These are phyloP conservation scores for Xiphophorus hellerii DNA, from an alignment of 2,113 vertebrate genomes.

Conservation along the genomic window DNA sequence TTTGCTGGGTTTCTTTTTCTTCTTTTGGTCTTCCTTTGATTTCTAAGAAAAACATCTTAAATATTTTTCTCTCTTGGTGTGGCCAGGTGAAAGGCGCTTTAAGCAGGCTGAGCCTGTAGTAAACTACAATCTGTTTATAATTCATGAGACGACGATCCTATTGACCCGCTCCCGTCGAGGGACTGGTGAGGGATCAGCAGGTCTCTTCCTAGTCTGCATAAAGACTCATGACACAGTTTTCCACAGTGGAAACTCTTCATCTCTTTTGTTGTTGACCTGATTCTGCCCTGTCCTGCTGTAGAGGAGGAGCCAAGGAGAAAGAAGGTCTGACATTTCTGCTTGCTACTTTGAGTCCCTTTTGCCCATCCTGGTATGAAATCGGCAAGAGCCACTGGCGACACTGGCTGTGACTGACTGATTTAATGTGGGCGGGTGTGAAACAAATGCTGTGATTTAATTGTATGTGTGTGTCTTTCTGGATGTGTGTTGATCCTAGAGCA, in stretches of 20 bases:
- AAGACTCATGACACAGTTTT: conserved; percentile 32
- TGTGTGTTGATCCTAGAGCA: conserved; percentile 35
- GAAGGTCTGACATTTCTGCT: conserved; percentile 33
- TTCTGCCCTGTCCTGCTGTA: conserved; percentile 31
- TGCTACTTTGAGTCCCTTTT: conserved; percentile 32
- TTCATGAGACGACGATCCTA: conserved; percentile 54
- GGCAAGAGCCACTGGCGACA: conserved; percentile 49
- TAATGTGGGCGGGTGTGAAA: conserved; percentile 55
- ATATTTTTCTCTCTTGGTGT: conserved; percentile 11
- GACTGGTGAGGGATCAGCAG: conserved; percentile 76
- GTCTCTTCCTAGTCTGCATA: conserved; percentile 34
- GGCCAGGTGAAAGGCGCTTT: conserved; percentile 16
- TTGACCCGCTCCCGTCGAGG: conserved; percentile 74
- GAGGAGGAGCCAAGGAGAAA: conserved; percentile 30
- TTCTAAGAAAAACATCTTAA: conserved; percentile 20
- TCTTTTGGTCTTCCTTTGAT: conserved; percentile 27
- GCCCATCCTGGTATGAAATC: conserved; percentile 56
- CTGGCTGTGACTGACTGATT: conserved; percentile 64
- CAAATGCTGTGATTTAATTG: conserved; percentile 39
- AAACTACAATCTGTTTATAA: conserved; percentile 48
- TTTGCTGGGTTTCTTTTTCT: conserved; percentile 24
- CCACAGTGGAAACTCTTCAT: conserved; percentile 23
- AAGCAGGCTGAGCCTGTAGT: conserved; percentile 26
- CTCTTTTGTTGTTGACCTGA: conserved; percentile 42
- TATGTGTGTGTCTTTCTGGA: neutral